These are phyloP conservation scores for Drosophila ambigua DNA, from an alignment of 1,140 invertebrate genomes.

Conservation along the genomic window DNA sequence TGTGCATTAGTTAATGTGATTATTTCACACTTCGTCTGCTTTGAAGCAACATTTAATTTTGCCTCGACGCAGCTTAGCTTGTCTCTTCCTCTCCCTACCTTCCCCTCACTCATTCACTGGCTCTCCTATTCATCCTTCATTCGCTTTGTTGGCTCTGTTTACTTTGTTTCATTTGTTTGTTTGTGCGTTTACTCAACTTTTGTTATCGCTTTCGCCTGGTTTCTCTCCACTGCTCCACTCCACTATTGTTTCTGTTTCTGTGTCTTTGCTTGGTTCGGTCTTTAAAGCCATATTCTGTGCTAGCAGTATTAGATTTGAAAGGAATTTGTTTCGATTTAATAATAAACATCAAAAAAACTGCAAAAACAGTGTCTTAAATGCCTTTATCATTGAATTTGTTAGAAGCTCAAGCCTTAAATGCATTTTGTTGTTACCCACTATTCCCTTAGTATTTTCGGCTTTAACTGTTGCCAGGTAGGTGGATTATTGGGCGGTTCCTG, in stretches of 20 bases:
- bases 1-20: constrained; percentile 75
- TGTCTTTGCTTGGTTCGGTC: neutral
- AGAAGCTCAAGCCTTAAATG: too few relatives aligned
- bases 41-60: constrained; percentile 63
- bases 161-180: constrained; percentile 37
- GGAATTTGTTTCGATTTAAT: too few relatives aligned
- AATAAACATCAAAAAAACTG: too few relatives aligned
- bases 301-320: too few relatives aligned
- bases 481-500: constrained; percentile 38
- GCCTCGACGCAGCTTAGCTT: constrained; percentile 18
- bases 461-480: constrained; percentile 38
- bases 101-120: too few relatives aligned
- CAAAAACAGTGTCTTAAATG: too few relatives aligned
- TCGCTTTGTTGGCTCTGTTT: constrained; percentile 33
- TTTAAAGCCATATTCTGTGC: neutral
- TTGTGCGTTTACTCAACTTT: constrained; percentile 44
- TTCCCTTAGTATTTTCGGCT: constrained; percentile 20
- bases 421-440: too few relatives aligned
- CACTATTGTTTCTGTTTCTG: neutral
- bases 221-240: neutral
- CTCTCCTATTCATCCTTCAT: neutral
- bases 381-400: too few relatives aligned
- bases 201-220: constrained; percentile 23
- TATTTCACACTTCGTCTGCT: constrained; percentile 78
- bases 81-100: neutral